These are phyloP conservation scores for Coenobita brevimanus DNA, from an alignment of 1,140 invertebrate species.

Conservation along the genomic window DNA sequence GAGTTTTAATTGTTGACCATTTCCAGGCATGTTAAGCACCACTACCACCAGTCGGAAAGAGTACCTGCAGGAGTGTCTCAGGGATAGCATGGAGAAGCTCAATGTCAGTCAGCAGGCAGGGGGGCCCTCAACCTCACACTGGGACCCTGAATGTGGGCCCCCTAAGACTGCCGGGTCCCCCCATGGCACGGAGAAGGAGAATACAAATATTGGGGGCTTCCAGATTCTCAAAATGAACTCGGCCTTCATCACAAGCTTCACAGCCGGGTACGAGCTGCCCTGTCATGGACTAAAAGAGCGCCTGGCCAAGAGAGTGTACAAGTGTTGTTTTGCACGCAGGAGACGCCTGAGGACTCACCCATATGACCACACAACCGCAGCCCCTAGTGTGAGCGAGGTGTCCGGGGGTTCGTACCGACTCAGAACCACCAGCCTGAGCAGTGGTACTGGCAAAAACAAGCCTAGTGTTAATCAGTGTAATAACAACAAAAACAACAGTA, in stretches of 20 bases:
- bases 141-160: conserved; percentile 37
- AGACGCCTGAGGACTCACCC: conserved; percentile 49
- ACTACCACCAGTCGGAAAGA: conserved; percentile 46
- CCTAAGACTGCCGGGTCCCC: conserved; percentile 27
- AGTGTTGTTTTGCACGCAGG: conserved; percentile 41
- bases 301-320: conserved; percentile 37
- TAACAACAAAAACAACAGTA: conserved; percentile 18
- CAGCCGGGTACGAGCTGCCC: conserved; percentile 50
- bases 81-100: conserved; percentile 47
- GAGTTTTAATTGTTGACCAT: neutral
- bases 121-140: conserved; percentile 47
- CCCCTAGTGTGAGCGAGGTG: neutral
- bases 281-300: conserved; percentile 46
- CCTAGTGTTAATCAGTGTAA: conserved; percentile 9
- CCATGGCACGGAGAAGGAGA: conserved; percentile 40
- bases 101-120: conserved; percentile 47
- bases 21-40: conserved; percentile 56
- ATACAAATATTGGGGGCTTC: conserved; percentile 50
- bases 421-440: conserved; percentile 53
- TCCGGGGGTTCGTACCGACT: conserved; percentile 43
- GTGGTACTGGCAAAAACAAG: conserved; percentile 50
- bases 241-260: conserved; percentile 58
- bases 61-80: conserved; percentile 51
- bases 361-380: conserved; percentile 32
- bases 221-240: conserved; percentile 56